Evolutionary conservation across 2,797 vertebrate species (phyloP).

Genomic region (Peromyscus melanophrys): DNA sequence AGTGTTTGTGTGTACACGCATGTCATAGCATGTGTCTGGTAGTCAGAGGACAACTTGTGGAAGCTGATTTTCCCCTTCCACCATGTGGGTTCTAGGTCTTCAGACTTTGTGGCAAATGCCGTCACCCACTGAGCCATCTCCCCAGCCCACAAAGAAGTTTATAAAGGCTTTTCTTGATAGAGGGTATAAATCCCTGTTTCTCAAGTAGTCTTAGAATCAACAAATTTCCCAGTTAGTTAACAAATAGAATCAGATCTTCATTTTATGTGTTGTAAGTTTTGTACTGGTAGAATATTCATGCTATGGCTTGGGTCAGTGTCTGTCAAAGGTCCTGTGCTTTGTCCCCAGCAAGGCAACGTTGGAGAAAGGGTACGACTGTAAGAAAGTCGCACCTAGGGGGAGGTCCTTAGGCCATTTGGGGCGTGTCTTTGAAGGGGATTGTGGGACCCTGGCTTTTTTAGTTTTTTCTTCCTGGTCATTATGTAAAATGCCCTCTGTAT

Average conservation of each 20-base stretch:
- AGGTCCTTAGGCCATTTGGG: not conserved
- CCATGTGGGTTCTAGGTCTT: not conserved
- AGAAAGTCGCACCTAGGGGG: too few species aligned
- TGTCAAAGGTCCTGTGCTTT: not conserved
- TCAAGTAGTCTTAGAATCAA: slow-evolving; percentile 31
- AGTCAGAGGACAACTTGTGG: not conserved
- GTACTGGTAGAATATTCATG: slow-evolving; percentile 15
- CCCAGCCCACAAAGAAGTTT: not conserved
- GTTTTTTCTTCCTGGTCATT: not conserved
- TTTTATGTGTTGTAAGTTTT: not conserved
- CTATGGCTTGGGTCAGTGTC: not conserved
- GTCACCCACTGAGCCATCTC: not conserved
- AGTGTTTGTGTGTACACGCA: not conserved
- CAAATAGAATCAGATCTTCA: slow-evolving; percentile 57
- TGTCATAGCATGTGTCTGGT: too few species aligned
- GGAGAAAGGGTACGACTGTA: too few species aligned
- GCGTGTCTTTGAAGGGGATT: not conserved
- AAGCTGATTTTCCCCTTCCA: not conserved
- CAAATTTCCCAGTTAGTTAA: slow-evolving; percentile 39
- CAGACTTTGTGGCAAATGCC: not conserved
- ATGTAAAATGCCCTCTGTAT: not conserved
- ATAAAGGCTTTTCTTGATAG: not conserved
- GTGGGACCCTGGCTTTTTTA: not conserved
- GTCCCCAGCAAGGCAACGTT: not conserved
- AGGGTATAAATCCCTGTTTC: not conserved